Conservation (phyloP, 2,113 vertebrate genomes). For the Podiceps cristatus region DNA sequence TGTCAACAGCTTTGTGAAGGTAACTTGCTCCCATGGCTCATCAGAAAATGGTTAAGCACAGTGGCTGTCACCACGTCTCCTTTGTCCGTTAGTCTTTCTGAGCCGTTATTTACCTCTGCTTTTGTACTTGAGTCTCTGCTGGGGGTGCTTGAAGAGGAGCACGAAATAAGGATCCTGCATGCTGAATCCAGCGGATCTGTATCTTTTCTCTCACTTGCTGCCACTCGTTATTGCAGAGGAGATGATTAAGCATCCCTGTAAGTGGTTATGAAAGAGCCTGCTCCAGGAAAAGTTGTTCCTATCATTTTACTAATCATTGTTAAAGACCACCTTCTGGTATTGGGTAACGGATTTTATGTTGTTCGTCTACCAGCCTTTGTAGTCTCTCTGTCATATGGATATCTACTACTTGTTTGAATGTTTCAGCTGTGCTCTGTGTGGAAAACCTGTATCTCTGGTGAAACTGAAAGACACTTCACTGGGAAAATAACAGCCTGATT, state of each 20-base stretch:
- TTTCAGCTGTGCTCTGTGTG: background rate
- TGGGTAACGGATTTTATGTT: background rate
- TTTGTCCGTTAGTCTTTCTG: background rate
- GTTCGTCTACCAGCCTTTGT: background rate
- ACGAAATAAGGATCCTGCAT: background rate
- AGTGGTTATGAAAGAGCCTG: background rate
- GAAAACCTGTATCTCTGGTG: background rate
- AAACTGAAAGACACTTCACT: background rate
- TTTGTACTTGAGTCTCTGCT: background rate
- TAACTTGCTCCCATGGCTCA: slow-evolving; percentile 14
- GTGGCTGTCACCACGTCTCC: background rate
- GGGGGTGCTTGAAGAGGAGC: background rate
- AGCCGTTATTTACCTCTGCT: background rate
- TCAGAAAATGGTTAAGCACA: background rate
- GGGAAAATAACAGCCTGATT: background rate
- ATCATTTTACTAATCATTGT: background rate
- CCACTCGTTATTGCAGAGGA: background rate
- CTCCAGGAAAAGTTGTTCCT: background rate
- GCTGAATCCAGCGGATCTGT: background rate
- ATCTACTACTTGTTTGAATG: background rate
- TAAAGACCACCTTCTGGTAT: background rate
- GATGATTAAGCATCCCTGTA: background rate
- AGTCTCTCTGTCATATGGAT: background rate
- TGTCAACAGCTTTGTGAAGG: slow-evolving; percentile 99
- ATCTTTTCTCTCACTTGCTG: background rate